Percentiles rank a stretch among this genome's conserved stretches.
Evolutionary conservation across 2,113 vertebrate genomes (phyloP).

Genomic region (Crotalus viridis): DNA sequence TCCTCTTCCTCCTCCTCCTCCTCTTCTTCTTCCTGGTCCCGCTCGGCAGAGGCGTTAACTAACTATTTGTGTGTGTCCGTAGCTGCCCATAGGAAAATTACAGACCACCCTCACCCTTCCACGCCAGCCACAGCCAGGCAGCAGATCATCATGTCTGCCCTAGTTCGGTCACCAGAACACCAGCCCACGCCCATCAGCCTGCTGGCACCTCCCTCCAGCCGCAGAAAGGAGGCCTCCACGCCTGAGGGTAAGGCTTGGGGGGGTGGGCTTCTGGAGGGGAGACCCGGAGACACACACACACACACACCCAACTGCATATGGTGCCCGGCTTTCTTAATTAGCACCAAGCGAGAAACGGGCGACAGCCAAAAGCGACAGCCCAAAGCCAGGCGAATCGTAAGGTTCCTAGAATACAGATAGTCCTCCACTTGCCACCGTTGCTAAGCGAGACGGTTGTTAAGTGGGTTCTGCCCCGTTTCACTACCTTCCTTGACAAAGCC

Average conservation of each 20-base stretch:
- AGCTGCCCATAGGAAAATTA: slow-evolving; percentile 92
- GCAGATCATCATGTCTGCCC: slow-evolving; percentile 95
- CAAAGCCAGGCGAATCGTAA: background rate
- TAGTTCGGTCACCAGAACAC: slow-evolving; percentile 95
- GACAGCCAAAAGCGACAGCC: background rate
- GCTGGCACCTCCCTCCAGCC: slow-evolving; percentile 86
- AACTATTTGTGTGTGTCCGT: slow-evolving; percentile 51
- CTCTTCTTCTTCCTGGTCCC: background rate
- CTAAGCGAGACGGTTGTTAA: background rate
- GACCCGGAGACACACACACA: no score
- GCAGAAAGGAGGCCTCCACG: slow-evolving; percentile 89
- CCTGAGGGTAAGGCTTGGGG: slow-evolving; percentile 82
- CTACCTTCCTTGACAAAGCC: background rate
- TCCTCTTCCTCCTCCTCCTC: fast-evolving
- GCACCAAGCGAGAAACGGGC: background rate
- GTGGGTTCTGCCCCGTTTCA: background rate
- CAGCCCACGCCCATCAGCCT: slow-evolving; percentile 87
- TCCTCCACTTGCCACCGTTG: background rate
- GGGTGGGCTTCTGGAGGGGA: background rate
- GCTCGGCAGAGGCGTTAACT: slow-evolving; percentile 3
- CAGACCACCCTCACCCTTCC: slow-evolving; percentile 82
- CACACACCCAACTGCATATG: fast-evolving
- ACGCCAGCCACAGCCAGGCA: slow-evolving; percentile 86
- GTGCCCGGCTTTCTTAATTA: background rate
- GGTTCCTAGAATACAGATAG: background rate